Base-by-base conservation (phyloP, 2,113 vertebrate species). In the Coreoperca whiteheadi region DNA sequence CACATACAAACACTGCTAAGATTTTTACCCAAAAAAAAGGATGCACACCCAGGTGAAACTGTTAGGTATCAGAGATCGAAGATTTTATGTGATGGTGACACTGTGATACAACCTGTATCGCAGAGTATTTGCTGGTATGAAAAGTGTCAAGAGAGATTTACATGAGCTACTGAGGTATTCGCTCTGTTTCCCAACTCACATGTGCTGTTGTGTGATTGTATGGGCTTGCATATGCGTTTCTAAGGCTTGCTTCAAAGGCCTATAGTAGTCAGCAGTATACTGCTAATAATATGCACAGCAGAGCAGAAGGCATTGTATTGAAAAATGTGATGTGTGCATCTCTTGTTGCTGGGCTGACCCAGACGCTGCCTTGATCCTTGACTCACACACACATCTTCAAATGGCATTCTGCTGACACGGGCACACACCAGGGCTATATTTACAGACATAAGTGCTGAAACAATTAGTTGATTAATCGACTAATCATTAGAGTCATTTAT, bases 251-350 rank as follows among this genome's bases (percentile, higher is more conserved):
- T 77, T 76, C 43, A 67, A 84, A 77, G 56, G 54, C 43, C 46
- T 41, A 6, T 14, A 32, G 32, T 64, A 68, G 82, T 74, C 66
- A 66, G 66, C 74, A 12, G 54, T 30, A 53, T 54, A 77, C 50
- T 89, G 70, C 78, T 74, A 53, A 87, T 67, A 80, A 89, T 67
- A 68, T 74, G 77, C 75, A 71, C 75, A 79, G 25, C 73, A 6
- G 54, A 84, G 90, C 79, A 86, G 79, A 75, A 78, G 81, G 70
- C 65, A 50, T 60, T 75, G 85, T 85, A 7, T 67, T 76, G 72
- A 75, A 73, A 88, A 82, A 82, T 82, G 77, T 74, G 61, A 87
- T 63, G 51, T 43, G 50, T 74, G 81, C 63, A 50, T 70, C 65
- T 77, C 71, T 59, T 61, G 51, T 82, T 81, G 86, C 70, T 2